Percentiles rank a stretch among this genome's conserved stretches.
Conservation (phyloP, 2,888 invertebrate genomes). For the Tetrapedia diversipes region DNA sequence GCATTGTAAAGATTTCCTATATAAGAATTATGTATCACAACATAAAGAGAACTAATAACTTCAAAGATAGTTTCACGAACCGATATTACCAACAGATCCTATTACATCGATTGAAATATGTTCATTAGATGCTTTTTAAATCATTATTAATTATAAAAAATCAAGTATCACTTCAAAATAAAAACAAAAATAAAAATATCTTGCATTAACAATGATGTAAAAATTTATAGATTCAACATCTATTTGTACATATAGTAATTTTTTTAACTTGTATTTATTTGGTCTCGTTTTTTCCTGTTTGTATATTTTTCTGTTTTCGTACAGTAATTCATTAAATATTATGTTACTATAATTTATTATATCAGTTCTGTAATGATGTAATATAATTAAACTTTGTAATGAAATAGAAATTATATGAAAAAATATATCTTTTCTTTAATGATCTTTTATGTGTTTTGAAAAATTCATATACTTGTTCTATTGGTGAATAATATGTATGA, state of each 20-base stretch:
- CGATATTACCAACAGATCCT: conserved; percentile 45
- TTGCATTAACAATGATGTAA: background rate
- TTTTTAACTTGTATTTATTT: conserved; percentile 32
- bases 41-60: conserved; percentile 8
- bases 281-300: conserved; percentile 28
- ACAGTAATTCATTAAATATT: conserved; percentile 9
- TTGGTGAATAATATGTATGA: background rate
- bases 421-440: background rate
- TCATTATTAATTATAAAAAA: conserved; percentile 39
- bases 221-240: conserved; percentile 14
- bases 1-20: background rate
- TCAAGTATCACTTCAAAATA: background rate
- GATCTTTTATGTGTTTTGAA: background rate
- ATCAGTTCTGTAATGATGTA: background rate
- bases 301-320: conserved; percentile 21
- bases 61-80: conserved; percentile 24
- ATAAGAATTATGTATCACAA: conserved; percentile 16
- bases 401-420: background rate
- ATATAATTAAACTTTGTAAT: conserved; percentile 8
- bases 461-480: background rate
- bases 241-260: background rate
- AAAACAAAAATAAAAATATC: background rate
- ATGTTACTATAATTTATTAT: background rate
- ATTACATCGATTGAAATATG: conserved; percentile 57
- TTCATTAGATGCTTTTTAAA: conserved; percentile 53